Evolutionary conservation across 1,140 invertebrate genomes (phyloP).

Genomic region (Zaprionus inermis): DNA sequence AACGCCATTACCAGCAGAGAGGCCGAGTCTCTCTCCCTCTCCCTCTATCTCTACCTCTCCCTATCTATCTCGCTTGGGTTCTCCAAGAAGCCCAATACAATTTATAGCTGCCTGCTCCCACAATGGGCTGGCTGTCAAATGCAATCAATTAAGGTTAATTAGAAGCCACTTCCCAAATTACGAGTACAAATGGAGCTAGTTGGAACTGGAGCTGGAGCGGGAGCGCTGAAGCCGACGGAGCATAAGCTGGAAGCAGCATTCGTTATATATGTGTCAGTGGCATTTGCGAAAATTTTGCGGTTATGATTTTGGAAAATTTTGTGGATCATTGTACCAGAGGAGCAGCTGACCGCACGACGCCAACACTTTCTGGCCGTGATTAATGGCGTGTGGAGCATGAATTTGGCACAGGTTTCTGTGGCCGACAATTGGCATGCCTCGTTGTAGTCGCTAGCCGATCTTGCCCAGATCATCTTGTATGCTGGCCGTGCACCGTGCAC

Average conservation of each 20-base stretch:
- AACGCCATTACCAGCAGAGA: conserved; percentile 32
- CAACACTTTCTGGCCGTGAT: conserved; percentile 55
- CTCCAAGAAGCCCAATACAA: conserved; percentile 39
- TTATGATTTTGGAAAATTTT: conserved; percentile 70
- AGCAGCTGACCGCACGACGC: conserved; percentile 40
- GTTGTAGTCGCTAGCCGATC: conserved; percentile 55
- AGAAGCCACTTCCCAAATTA: conserved; percentile 79
- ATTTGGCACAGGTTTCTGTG: conserved; percentile 60
- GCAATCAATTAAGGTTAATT: conserved; percentile 81
- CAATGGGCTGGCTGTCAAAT: conserved; percentile 68
- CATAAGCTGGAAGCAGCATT: conserved; percentile 4
- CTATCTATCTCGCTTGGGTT: not conserved
- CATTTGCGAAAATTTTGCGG: conserved; percentile 63
- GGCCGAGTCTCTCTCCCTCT: not conserved
- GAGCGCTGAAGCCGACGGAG: not conserved
- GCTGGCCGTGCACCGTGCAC: conserved; percentile 10
- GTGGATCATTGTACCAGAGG: conserved; percentile 52
- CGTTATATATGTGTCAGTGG: conserved; percentile 63
- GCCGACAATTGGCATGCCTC: conserved; percentile 16
- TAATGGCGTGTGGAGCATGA: conserved; percentile 65
- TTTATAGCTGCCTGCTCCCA: conserved; percentile 63
- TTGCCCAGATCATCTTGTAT: conserved; percentile 64
- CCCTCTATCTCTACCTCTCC: not conserved
- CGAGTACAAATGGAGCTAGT: conserved; percentile 44
- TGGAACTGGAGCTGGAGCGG: not conserved